Evolutionary conservation across 2,888 invertebrate genomes (phyloP).

Genomic region (Phalangium opilio): DNA sequence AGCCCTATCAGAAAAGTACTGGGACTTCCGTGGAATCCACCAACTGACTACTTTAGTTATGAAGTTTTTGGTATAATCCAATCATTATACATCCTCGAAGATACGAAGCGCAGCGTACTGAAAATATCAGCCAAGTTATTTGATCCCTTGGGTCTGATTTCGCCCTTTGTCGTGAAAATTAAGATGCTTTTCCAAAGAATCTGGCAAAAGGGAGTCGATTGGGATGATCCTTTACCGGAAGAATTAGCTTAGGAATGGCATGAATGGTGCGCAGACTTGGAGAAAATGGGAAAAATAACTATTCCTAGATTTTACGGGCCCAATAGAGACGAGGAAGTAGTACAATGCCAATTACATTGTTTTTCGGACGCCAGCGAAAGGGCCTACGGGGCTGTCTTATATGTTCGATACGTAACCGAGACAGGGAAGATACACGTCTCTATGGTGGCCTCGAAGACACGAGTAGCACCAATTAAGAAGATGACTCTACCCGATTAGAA

Average conservation of each 20-base stretch:
- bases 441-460: neutral
- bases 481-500: constrained; percentile 21
- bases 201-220: constrained; percentile 18
- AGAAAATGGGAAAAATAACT: neutral
- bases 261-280: neutral
- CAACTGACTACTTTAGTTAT: no score
- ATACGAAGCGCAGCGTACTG: no score
- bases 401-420: constrained; percentile 8
- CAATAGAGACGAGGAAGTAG: neutral
- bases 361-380: constrained; percentile 21
- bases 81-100: no score
- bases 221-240: constrained; percentile 20
- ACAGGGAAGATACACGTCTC: constrained; percentile 11
- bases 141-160: constrained; percentile 18
- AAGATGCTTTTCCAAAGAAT: constrained; percentile 22
- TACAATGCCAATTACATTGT: constrained; percentile 5
- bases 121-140: neutral
- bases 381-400: constrained; percentile 20
- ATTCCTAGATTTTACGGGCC: constrained; percentile 9
- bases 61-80: no score
- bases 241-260: constrained; percentile 3
- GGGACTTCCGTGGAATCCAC: no score
- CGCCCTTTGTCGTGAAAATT: constrained; percentile 9
- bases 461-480: constrained; percentile 20
- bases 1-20: no score